Evolutionary conservation across 2,113 vertebrate species (phyloP).

Genomic region (Tilapia sparmanii): DNA sequence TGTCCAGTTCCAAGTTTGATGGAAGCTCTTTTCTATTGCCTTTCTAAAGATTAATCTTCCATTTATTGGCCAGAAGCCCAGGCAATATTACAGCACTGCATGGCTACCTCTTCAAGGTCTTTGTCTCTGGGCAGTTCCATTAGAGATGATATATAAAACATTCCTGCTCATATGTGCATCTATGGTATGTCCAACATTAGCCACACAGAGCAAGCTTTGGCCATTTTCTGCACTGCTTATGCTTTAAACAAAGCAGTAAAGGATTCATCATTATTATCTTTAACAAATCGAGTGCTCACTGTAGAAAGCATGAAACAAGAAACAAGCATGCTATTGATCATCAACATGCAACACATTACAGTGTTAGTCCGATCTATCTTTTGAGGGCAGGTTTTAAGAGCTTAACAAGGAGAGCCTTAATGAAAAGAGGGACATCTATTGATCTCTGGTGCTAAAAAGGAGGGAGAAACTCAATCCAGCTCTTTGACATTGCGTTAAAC

Average conservation of each 20-base stretch:
- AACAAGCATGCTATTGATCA: slow-evolving; percentile 59
- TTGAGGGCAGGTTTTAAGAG: slow-evolving; percentile 39
- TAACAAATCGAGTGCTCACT: slow-evolving; percentile 3
- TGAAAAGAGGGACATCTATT: slow-evolving; percentile 64
- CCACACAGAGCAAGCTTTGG: neutral
- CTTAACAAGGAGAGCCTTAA: slow-evolving; percentile 50
- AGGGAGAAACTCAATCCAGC: slow-evolving; percentile 20
- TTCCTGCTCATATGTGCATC: neutral
- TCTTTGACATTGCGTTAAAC: slow-evolving; percentile 26
- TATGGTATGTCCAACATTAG: slow-evolving; percentile 9
- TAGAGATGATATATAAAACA: slow-evolving; percentile 47
- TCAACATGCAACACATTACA: slow-evolving; percentile 51
- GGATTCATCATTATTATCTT: slow-evolving; percentile 33
- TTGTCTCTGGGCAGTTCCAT: slow-evolving; percentile 41
- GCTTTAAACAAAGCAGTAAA: neutral
- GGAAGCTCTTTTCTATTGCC: slow-evolving; percentile 18
- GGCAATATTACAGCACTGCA: slow-evolving; percentile 38
- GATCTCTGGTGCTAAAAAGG: slow-evolving; percentile 46
- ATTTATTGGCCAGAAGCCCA: slow-evolving; percentile 44
- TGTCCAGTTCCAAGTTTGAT: slow-evolving; percentile 15
- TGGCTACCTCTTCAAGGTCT: slow-evolving; percentile 61
- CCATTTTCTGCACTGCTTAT: neutral
- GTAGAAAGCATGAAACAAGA: slow-evolving; percentile 1
- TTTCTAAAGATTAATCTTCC: slow-evolving; percentile 61
- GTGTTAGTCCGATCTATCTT: slow-evolving; percentile 31